Evolutionary conservation across 2,113 vertebrate species (phyloP), one percentile per base, ranked within the genome.

Genomic region (Varanus salvator): DNA sequence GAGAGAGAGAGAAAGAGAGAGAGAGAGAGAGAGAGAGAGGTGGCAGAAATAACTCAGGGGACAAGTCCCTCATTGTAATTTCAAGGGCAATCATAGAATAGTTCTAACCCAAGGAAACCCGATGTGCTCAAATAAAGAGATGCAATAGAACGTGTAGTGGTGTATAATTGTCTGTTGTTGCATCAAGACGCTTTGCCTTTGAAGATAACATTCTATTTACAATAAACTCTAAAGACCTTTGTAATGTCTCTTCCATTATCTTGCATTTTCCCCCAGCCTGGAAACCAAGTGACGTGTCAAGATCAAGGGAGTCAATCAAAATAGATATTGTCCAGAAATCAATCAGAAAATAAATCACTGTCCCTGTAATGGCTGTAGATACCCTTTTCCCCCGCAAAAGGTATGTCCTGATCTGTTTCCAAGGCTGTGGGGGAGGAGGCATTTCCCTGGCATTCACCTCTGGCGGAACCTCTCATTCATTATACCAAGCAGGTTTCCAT

Each of bases 221-320:
- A 95, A 85, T 96, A 97, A 95, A 95, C 90, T 94, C 91, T 94
- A 96, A 93, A 92, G 94, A 95, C 93, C 93, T 95, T 95, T 96
- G 96, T 96, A 97, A 96, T 96, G 96, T 93, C 96, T 90, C 95
- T 97, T 96, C 96, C 97, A 97, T 97, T 98, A 98, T 97, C 97
- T 97, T 91, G 90, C 93, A 84, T 27, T 92, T 90, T 93, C 84
- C 94, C 91, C 96, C 96, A 92, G 88, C 89, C 91, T 96, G 93
- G 95, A 95, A 96, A 92, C 93, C 90, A 93, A 97, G 92, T 97
- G 96, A 97, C 96, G 97, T 97, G 97, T 97, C 97, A 97, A 97
- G 97, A 98, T 98, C 97, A 98, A 97, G 97, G 96, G 96, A 97
- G 94, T 96, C 96, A 95, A 96, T 97, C 95, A 95, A 95, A 94